phyloP scores from a whole-genome alignment of 1,140 invertebrate genomes.

The Drosophila serrata region DNA sequence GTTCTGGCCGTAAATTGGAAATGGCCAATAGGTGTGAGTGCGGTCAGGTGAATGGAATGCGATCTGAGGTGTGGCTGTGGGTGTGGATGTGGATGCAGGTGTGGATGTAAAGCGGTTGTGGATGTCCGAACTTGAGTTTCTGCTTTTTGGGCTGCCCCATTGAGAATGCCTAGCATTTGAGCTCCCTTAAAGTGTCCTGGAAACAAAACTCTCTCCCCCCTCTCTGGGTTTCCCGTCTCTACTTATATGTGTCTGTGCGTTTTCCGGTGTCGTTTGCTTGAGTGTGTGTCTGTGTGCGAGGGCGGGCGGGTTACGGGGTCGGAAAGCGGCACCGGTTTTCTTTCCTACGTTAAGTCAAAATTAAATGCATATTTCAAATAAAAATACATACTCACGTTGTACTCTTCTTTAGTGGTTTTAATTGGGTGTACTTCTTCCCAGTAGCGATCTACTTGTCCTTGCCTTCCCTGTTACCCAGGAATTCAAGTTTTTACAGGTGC shows the following conservation, averaged over 20 bases:
- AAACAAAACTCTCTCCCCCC: not conserved
- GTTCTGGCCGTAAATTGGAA: slow-evolving; percentile 30
- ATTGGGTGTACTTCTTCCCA: not conserved
- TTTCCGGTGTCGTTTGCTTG: slow-evolving; percentile 38
- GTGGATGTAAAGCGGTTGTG: slow-evolving; percentile 3
- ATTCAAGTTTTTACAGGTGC: not conserved
- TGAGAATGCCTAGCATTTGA: slow-evolving; percentile 71
- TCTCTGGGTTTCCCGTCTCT: not conserved
- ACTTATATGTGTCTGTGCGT: slow-evolving; percentile 33
- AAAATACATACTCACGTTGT: slow-evolving; percentile 46
- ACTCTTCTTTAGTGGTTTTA: not conserved
- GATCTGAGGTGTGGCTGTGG: not conserved
- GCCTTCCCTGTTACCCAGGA: not conserved
- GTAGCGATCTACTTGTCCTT: not conserved
- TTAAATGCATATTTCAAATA: slow-evolving; percentile 47
- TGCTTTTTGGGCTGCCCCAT: slow-evolving; percentile 40
- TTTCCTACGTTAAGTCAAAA: slow-evolving; percentile 34
- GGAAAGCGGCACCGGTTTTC: slow-evolving; percentile 67
- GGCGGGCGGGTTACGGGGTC: slow-evolving; percentile 63
- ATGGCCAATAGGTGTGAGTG: slow-evolving; percentile 16
- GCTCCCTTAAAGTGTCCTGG: slow-evolving; percentile 2
- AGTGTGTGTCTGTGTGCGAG: slow-evolving; percentile 25
- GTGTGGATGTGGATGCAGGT: slow-evolving; percentile 1
- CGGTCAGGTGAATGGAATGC: slow-evolving; percentile 11
- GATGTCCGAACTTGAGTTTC: slow-evolving; percentile 17